Evolutionary conservation across 2,797 vertebrate species (phyloP).

Genomic region (Paramormyrops hopkinsi): DNA sequence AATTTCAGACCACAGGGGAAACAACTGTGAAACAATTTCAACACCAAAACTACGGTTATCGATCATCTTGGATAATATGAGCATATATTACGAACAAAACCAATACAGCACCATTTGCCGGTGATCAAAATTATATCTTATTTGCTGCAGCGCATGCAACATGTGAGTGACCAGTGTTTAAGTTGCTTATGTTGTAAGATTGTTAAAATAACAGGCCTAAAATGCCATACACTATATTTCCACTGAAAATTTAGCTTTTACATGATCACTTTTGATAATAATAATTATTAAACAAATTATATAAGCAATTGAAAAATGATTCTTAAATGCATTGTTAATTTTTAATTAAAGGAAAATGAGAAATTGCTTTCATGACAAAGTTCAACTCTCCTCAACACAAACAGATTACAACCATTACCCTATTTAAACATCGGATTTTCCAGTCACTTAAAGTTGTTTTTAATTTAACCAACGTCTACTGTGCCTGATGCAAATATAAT

Average conservation of each 20-base stretch:
- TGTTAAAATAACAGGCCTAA: not conserved
- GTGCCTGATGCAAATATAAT: not conserved
- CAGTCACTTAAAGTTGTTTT: not conserved
- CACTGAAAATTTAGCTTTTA: not conserved
- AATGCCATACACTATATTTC: not conserved
- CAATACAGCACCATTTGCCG: not conserved
- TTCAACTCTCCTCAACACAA: not conserved
- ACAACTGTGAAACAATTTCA: not conserved
- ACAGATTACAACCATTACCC: not conserved
- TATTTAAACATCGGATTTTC: not conserved
- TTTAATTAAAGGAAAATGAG: not conserved
- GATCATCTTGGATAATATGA: not conserved
- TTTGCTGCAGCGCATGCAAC: not conserved
- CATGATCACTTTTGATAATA: not conserved
- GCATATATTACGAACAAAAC: slow-evolving; percentile 11
- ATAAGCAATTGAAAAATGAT: not conserved
- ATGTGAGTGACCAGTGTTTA: not conserved
- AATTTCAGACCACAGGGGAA: not conserved
- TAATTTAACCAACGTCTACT: not conserved
- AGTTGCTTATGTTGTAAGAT: not conserved
- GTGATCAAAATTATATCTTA: not conserved
- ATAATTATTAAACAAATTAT: not conserved
- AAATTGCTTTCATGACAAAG: not conserved
- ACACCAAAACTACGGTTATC: not conserved
- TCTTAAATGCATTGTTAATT: not conserved